phyloP scores from a whole-genome alignment of 92 coral and sea anemone genomes.

The Bergia sp. region DNA sequence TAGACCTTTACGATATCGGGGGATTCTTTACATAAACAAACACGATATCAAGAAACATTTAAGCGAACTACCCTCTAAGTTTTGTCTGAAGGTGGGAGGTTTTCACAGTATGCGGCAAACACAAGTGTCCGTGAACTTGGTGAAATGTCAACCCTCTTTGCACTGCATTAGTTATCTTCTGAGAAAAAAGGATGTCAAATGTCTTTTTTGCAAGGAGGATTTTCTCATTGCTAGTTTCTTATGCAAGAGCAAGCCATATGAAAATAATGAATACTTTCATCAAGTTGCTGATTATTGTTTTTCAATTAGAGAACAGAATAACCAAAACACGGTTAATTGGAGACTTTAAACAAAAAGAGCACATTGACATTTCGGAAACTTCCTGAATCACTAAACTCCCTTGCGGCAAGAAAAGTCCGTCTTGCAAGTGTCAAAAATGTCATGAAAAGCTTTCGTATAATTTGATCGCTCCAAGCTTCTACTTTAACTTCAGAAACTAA shows the following conservation, averaged over 20 bases:
- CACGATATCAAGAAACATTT: slow-evolving; percentile 50
- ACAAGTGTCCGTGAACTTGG: background rate
- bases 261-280: slow-evolving; percentile 71
- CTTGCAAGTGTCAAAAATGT: slow-evolving; percentile 13
- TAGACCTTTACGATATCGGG: slow-evolving; percentile 30
- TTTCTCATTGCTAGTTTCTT: background rate
- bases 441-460: slow-evolving; percentile 8
- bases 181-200: background rate
- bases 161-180: background rate
- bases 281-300: slow-evolving; percentile 66
- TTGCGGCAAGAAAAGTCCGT: slow-evolving; percentile 35
- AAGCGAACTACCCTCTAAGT: slow-evolving; percentile 38
- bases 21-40: slow-evolving; percentile 34
- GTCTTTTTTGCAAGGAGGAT: background rate
- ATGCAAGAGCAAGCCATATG: slow-evolving; percentile 45
- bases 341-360: slow-evolving; percentile 62
- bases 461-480: background rate
- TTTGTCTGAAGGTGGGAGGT: slow-evolving; percentile 44
- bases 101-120: slow-evolving; percentile 42
- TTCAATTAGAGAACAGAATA: slow-evolving; percentile 58
- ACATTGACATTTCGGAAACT: slow-evolving; percentile 64
- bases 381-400: slow-evolving; percentile 31
- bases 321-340: slow-evolving; percentile 79
- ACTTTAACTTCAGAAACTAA: slow-evolving; percentile 25
- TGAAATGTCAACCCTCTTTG: background rate